phyloP scores from a whole-genome alignment of 2,888 invertebrate species.

The Drosophila fulvimacula region DNA sequence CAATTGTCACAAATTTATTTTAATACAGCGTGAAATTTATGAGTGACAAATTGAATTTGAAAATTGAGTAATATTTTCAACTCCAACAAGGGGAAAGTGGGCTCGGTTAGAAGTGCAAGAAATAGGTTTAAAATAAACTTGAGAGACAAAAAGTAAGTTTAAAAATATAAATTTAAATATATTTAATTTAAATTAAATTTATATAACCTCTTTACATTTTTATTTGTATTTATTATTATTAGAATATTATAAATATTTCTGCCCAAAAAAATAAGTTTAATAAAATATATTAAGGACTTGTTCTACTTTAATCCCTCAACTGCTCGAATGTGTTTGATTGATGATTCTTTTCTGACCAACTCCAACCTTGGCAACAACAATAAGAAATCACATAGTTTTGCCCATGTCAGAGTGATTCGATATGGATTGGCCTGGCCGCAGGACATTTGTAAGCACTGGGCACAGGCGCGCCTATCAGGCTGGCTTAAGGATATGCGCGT shows the following conservation, averaged over 20 bases:
- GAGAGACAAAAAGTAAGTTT: not conserved
- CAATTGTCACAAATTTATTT: slow-evolving; percentile 81
- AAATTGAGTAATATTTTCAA: slow-evolving; percentile 73
- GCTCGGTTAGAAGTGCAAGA: not conserved
- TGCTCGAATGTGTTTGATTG: slow-evolving; percentile 74
- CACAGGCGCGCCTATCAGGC: slow-evolving; percentile 33
- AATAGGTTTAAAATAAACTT: not conserved
- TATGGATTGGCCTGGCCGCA: slow-evolving; percentile 54
- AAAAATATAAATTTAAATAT: too few species aligned
- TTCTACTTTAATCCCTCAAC: not conserved
- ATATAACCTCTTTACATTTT: too few species aligned
- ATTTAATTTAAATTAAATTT: too few species aligned
- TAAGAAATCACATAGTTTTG: slow-evolving; percentile 15
- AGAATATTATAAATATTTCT: not conserved
- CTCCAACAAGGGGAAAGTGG: not conserved
- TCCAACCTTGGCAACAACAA: not conserved
- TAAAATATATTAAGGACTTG: slow-evolving; percentile 8
- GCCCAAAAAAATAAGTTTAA: not conserved
- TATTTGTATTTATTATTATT: too few species aligned
- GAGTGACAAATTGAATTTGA: slow-evolving; percentile 82
- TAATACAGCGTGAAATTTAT: slow-evolving; percentile 82
- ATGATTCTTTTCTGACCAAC: slow-evolving; percentile 55
- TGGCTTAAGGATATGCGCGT: slow-evolving; percentile 43
- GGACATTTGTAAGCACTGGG: slow-evolving; percentile 42
- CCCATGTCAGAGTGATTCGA: slow-evolving; percentile 37